Evolutionary conservation across 2,113 vertebrate genomes (phyloP).

Genomic region (Capreolus pygargus): DNA sequence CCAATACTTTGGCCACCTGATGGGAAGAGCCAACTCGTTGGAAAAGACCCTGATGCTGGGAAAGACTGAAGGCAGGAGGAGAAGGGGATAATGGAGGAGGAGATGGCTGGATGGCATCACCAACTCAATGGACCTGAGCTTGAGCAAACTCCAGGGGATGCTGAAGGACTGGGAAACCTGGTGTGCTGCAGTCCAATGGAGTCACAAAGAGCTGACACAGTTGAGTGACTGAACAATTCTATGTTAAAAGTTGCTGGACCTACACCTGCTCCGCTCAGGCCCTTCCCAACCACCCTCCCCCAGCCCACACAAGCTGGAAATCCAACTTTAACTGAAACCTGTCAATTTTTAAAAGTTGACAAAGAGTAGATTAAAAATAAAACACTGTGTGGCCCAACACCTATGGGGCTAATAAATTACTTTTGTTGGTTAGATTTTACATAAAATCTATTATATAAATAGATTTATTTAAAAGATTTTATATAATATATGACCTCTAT

Average conservation of each 20-base stretch:
- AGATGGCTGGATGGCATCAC: not conserved
- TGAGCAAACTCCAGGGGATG: not conserved
- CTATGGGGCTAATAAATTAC: not conserved
- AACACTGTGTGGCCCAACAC: not conserved
- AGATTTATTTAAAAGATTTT: not conserved
- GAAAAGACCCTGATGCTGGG: not conserved
- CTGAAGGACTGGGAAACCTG: not conserved
- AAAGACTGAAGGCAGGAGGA: not conserved
- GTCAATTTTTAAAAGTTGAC: not conserved
- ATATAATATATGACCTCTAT: not conserved
- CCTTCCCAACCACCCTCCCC: not conserved
- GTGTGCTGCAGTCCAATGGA: not conserved
- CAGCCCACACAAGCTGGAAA: not conserved
- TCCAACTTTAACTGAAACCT: not conserved
- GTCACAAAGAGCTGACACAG: not conserved
- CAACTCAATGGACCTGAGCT: not conserved
- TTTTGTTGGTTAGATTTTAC: not conserved
- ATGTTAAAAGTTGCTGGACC: not conserved
- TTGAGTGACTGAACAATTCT: not conserved
- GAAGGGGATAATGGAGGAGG: not conserved
- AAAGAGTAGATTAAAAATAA: not conserved
- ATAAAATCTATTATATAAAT: not conserved
- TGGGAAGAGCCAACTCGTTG: not conserved
- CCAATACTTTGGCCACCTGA: not conserved
- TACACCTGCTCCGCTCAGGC: not conserved